phyloP scores from a whole-genome alignment of 2,888 invertebrate genomes.

The Melolontha melolontha region DNA sequence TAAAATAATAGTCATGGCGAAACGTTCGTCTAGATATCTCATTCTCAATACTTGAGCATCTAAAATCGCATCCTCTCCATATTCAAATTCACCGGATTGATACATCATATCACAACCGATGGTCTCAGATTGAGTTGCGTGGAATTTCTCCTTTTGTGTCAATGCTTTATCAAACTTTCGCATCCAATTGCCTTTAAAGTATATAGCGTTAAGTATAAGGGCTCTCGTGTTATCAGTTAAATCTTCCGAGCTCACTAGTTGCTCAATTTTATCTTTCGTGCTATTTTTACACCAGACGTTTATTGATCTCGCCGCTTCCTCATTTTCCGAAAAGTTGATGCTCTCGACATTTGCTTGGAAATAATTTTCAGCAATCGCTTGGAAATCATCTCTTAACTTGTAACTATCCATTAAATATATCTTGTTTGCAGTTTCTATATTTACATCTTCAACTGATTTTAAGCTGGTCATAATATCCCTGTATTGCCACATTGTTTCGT shows the following conservation, averaged over 20 bases:
- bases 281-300: slow-evolving; percentile 85
- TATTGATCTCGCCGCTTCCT: slow-evolving; percentile 70
- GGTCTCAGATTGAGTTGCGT: slow-evolving; percentile 67
- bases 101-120: slow-evolving; percentile 81
- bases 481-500: neutral
- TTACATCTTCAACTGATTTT: neutral
- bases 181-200: slow-evolving; percentile 86
- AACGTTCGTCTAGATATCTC: slow-evolving; percentile 75
- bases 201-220: slow-evolving; percentile 87
- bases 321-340: slow-evolving; percentile 71
- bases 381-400: slow-evolving; percentile 68
- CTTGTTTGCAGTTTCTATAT: slow-evolving; percentile 5
- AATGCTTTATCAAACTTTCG: slow-evolving; percentile 71
- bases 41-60: slow-evolving; percentile 77
- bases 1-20: slow-evolving; percentile 81
- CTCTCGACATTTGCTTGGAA: slow-evolving; percentile 75
- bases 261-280: slow-evolving; percentile 84
- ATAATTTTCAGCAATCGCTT: slow-evolving; percentile 69
- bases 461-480: neutral
- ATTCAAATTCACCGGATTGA: slow-evolving; percentile 68
- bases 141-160: slow-evolving; percentile 76
- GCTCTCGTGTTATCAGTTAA: slow-evolving; percentile 71
- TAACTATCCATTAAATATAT: slow-evolving; percentile 70
- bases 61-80: slow-evolving; percentile 66
- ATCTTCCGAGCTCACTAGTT: slow-evolving; percentile 75